Percentiles rank a stretch among this genome's conserved stretches.
phyloP scores from a whole-genome alignment of 2,888 invertebrate genomes.

The Eutolmus rufibarbis region DNA sequence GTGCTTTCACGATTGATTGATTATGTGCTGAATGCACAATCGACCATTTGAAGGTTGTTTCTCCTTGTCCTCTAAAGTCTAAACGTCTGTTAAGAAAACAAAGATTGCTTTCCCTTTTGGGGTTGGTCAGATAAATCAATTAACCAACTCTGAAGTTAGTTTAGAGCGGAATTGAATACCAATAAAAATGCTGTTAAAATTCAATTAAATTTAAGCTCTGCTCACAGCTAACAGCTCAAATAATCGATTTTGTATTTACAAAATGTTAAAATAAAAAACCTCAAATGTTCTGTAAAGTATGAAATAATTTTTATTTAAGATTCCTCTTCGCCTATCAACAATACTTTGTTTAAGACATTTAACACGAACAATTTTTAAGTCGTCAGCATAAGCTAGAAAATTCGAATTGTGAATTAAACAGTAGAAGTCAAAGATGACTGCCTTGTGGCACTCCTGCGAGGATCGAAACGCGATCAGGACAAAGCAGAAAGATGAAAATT shows the following conservation, averaged over 20 bases:
- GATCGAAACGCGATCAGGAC: too few relatives aligned
- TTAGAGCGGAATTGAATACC: background rate
- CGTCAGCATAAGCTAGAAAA: too few relatives aligned
- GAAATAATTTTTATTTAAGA: too few relatives aligned
- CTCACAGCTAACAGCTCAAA: background rate
- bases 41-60: background rate
- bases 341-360: too few relatives aligned
- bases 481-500: too few relatives aligned
- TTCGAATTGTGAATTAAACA: too few relatives aligned
- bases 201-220: background rate
- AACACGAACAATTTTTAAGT: too few relatives aligned
- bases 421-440: too few relatives aligned
- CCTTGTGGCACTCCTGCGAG: too few relatives aligned
- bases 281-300: background rate
- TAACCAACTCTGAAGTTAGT: background rate
- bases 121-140: background rate
- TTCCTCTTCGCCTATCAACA: too few relatives aligned
- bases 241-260: background rate
- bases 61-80: background rate
- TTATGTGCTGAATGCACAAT: background rate
- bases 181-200: background rate
- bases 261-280: background rate
- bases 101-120: background rate
- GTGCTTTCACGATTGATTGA: background rate
- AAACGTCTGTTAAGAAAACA: background rate